Evolutionary conservation across 2,888 invertebrate genomes (phyloP), one percentile per base, ranked within the genome.

Genomic region (Hoplodrina blanda): DNA sequence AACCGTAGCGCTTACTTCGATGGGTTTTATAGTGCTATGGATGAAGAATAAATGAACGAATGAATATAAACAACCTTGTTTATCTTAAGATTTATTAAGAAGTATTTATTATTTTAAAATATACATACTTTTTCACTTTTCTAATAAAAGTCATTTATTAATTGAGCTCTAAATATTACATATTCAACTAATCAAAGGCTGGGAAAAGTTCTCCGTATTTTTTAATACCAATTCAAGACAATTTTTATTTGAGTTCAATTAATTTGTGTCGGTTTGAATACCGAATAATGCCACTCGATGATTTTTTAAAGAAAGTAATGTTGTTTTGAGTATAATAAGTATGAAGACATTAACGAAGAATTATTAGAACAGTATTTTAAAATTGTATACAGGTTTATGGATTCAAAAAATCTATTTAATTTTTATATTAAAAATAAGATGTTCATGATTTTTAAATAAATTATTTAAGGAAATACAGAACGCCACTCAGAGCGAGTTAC

Each of bases 11-110:
- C 87, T 41, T 72, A 68, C 13, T 83, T 85, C 63, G 72, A 86
- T 20, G 88, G 88, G 37, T 91, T 88, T 79, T 88, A 89, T 37
- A 91, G 83, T 80, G 89, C 89, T 54, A 88, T 91, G 87, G 83
- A 88, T 53, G 85, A 90, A 61, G 71, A 88, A 56, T 85, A 80
- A 81, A 6, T 25, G 7, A 46, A 52, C 7, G 15, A 44, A 41
- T 25, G 20, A 49, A 76, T 65, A 76, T 52, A 78, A 54, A 54
- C 53, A 60, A 57, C 56, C 10, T 59, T 55, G 13, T 60, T 61
- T 67, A 30, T 54, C 69, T 71, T 56, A 76, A 64, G 44, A 69
- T 83, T 84, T 85, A 83, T 73, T 82, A 69, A 20, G 70, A 83
- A 83, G 55, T 62, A 75, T 65, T 73, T 62, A 75, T 65, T 73